Evolutionary conservation across 2,113 vertebrate genomes (phyloP).

Genomic region (Strix uralensis): DNA sequence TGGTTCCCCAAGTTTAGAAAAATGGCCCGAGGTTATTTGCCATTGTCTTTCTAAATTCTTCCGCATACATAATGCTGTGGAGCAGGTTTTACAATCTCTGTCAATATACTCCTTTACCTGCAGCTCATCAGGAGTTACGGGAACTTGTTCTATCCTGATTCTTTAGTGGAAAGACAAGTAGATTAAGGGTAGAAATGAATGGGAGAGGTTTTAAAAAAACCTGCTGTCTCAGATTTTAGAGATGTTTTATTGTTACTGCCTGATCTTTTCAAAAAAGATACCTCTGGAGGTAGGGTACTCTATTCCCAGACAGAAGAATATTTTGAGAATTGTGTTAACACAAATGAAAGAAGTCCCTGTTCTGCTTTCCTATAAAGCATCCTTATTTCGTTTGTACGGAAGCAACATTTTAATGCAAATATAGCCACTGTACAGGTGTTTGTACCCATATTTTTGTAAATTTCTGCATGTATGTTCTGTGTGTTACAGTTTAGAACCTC

Average conservation of each 20-base stretch:
- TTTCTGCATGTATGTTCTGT: not conserved
- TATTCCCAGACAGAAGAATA: not conserved
- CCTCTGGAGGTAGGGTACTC: not conserved
- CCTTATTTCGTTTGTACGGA: not conserved
- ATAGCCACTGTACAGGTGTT: not conserved
- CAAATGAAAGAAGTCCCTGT: not conserved
- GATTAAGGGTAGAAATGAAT: not conserved
- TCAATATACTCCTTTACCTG: not conserved
- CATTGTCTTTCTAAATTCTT: constrained; percentile 9
- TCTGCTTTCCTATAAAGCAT: not conserved
- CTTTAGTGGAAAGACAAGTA: not conserved
- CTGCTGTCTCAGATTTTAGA: not conserved
- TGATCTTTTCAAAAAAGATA: not conserved
- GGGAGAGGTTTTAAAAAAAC: not conserved
- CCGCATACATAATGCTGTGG: not conserved
- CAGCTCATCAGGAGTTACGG: not conserved
- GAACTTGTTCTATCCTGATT: constrained; percentile 33
- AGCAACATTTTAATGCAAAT: not conserved
- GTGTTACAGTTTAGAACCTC: not conserved
- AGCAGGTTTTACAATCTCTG: constrained; percentile 40
- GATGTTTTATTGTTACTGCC: not conserved
- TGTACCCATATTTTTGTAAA: not conserved
- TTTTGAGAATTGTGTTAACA: not conserved
- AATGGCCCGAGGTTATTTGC: constrained; percentile 39
- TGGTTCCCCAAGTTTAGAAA: constrained; percentile 10